These are phyloP conservation scores for Rhogogaster chlorosoma DNA, from an alignment of 2,888 invertebrate genomes.

Conservation along the genomic window DNA sequence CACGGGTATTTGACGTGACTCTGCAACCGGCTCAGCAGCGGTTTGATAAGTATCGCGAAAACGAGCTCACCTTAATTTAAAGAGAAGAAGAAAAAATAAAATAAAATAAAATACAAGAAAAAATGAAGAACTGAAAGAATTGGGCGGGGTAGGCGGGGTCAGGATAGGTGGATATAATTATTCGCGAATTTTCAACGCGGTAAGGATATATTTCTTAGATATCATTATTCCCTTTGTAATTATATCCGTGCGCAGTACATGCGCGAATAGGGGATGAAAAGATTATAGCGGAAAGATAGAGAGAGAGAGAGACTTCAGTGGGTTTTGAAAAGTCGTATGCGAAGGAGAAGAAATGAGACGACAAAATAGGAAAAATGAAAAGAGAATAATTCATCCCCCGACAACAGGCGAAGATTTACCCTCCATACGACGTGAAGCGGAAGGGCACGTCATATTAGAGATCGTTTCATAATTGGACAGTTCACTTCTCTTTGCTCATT, in stretches of 20 bases:
- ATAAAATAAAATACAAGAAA: neutral
- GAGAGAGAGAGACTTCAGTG: neutral
- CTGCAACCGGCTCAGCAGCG: neutral
- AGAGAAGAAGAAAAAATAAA: neutral
- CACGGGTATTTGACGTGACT: neutral
- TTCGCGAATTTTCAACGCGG: neutral
- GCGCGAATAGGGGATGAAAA: neutral
- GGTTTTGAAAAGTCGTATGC: neutral
- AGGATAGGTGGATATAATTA: neutral
- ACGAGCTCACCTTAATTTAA: neutral
- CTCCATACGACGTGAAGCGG: neutral
- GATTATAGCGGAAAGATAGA: neutral
- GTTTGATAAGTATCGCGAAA: neutral
- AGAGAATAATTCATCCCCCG: neutral
- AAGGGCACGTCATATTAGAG: neutral
- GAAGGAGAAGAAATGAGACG: neutral
- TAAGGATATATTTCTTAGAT: neutral
- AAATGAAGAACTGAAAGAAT: neutral
- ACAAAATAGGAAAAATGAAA: neutral
- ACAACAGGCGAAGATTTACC: neutral
- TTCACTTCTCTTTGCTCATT: neutral
- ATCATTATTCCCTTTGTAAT: neutral
- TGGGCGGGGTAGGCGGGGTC: neutral
- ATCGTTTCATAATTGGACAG: slow-evolving; percentile 22
- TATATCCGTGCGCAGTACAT: neutral